phyloP scores from a whole-genome alignment of 2,888 invertebrate species.

The Cantharis rustica region DNA sequence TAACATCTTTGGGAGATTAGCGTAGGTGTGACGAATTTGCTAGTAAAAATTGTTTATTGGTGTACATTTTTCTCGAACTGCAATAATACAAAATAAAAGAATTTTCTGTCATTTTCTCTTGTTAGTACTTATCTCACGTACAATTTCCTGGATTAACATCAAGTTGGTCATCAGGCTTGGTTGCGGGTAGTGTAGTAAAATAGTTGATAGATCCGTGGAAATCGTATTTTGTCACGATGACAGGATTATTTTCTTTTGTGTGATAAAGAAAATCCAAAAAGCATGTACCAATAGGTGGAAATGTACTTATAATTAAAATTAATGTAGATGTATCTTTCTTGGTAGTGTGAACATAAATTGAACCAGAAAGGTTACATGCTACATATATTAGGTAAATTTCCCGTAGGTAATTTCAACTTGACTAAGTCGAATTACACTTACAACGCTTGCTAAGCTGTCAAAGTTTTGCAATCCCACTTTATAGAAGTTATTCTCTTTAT shows the following conservation, averaged over 20 bases:
- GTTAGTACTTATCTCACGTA: not conserved
- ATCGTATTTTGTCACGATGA: not conserved
- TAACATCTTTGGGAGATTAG: no score
- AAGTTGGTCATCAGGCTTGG: not conserved
- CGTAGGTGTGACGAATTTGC: no score
- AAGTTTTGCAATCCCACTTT: not conserved
- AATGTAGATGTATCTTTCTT: not conserved
- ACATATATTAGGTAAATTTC: not conserved
- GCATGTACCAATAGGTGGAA: not conserved
- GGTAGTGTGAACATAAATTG: not conserved
- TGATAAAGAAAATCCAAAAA: not conserved
- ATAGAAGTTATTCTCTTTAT: not conserved
- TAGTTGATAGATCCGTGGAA: not conserved
- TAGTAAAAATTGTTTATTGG: no score
- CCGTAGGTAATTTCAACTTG: not conserved
- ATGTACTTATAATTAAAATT: not conserved
- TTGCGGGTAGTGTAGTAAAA: not conserved
- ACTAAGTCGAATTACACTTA: not conserved
- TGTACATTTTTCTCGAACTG: no score
- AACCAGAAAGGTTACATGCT: not conserved
- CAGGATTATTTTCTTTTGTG: not conserved
- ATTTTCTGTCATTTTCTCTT: not conserved
- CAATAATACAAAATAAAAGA: not conserved
- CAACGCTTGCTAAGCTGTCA: not conserved
- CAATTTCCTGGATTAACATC: not conserved